Conservation (phyloP, 2,797 vertebrate genomes). For the Hafferia zeledoni region DNA sequence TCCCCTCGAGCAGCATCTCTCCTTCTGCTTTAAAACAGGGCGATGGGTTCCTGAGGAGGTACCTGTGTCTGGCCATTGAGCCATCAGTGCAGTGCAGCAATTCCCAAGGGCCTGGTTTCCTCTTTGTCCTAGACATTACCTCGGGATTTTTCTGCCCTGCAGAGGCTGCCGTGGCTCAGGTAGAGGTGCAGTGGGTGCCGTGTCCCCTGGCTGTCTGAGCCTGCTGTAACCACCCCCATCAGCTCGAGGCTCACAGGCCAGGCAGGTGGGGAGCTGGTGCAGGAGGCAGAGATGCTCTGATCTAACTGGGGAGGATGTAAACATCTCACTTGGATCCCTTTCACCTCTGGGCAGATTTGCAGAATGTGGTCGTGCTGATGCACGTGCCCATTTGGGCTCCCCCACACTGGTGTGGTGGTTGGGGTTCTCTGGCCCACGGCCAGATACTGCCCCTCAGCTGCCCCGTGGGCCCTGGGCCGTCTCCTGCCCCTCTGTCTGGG, state of each 20-base stretch:
- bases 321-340: not conserved
- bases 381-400: not conserved
- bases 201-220: not conserved
- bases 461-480: not conserved
- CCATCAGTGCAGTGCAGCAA: not conserved
- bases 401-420: accelerated
- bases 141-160: not conserved
- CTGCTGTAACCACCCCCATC: not conserved
- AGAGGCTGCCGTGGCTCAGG: not conserved
- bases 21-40: not conserved
- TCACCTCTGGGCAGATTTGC: not conserved
- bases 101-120: not conserved
- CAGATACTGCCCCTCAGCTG: not conserved
- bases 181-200: not conserved
- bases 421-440: not conserved
- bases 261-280: not conserved
- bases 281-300: not conserved
- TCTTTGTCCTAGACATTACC: not conserved
- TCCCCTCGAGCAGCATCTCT: not conserved
- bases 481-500: not conserved
- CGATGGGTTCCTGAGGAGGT: not conserved
- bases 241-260: not conserved
- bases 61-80: not conserved
- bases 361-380: not conserved
- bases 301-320: accelerated